Evolutionary conservation across 2,113 vertebrate species (phyloP), one percentile per base, ranked within the genome.

Genomic region (Andinoacara biseriatus): DNA sequence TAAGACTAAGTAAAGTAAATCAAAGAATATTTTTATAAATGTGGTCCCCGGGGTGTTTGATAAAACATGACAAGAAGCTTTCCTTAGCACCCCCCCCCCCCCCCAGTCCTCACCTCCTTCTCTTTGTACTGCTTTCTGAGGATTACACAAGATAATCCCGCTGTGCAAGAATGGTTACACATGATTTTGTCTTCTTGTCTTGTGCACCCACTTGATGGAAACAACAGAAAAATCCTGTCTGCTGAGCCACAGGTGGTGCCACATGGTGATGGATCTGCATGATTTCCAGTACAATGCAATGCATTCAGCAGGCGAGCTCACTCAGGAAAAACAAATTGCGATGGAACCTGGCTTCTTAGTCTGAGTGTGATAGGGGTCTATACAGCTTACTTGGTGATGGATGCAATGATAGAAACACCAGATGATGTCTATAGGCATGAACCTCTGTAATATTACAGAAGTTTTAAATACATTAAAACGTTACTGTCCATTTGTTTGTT

Each of bases 261-360:
- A 24, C 80, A 43, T 24, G 22, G 15, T 38, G 38, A 10, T 13
- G 14, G 24, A 35, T 74, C 38, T 29, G 38, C 56, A 20, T 7
- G 40, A 10, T 84, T 52, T 82, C 75, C 29, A 33, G 13, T 6
- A 59, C 56, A 65, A 69, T 26, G 24, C 1, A 1, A 5, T 7
- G 40, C 58, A 14, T 78, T 84, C 58, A n/a, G 67, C 0, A 1
- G 1, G 17, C 17, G 15, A 81, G 40, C 43, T n/a, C 8, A 72
- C 31, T 14, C 20, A 35, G 0, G 2, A 57, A 18, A 22, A 20
- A 80, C 83, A 86, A n/a, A 76, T 22, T 57, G 33, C 89, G 78
- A 90, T 90, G 62, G 35, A 61, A 33, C 26, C 11, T 79, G 65
- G 15, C 83, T 77, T 65, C 78, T 86, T 72, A 81, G 67, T 84